A percentile compares a stretch with the other conserved stretches of the same genome.
Conservation (phyloP, 1,140 invertebrate genomes). For the Apis laboriosa region DNA sequence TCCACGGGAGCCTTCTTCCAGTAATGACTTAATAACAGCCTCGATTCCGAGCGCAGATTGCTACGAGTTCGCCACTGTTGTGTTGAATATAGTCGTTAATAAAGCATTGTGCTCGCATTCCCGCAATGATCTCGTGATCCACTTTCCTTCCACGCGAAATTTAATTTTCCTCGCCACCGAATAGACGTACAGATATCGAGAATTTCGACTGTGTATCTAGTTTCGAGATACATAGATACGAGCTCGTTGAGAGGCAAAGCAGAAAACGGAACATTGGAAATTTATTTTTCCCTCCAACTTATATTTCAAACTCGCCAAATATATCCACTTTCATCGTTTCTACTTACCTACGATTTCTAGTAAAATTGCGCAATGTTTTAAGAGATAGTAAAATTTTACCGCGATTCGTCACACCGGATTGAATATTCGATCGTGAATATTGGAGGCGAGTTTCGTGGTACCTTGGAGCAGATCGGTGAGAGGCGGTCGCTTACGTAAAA, state of each 20-base stretch:
- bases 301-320: too few species aligned
- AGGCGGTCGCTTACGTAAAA: constrained; percentile 38
- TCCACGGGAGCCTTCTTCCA: neutral
- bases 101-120: neutral
- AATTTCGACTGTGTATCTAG: neutral
- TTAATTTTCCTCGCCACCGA: neutral
- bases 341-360: neutral
- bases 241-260: too few species aligned
- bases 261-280: too few species aligned
- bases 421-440: constrained; percentile 15
- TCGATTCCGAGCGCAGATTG: neutral
- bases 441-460: neutral
- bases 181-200: neutral
- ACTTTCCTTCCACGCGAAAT: constrained; percentile 9
- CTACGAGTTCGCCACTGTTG: neutral
- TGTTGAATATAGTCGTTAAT: neutral
- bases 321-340: neutral
- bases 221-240: neutral
- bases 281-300: too few species aligned
- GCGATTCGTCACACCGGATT: constrained; percentile 16
- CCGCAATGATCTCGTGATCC: neutral
- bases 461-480: neutral
- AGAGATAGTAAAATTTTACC: neutral
- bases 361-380: constrained; percentile 36
- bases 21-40: constrained; percentile 11